Conservation (phyloP, 2,113 vertebrate species). For the Neodontobutis hainanensis region DNA sequence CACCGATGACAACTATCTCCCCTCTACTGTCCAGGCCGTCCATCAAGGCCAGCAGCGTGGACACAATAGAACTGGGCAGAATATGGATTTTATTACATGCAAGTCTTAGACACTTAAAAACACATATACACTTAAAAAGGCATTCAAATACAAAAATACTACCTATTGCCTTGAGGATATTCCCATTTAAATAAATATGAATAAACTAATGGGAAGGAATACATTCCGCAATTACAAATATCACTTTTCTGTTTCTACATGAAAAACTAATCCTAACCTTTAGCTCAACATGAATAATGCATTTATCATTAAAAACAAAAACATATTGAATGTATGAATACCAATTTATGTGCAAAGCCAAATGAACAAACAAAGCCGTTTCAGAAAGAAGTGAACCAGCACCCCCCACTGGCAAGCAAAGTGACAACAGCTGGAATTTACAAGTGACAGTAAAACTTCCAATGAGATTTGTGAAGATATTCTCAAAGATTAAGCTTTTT, state of each 20-base stretch:
- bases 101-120: neutral
- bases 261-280: slow-evolving; percentile 2
- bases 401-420: slow-evolving; percentile 30
- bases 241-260: neutral
- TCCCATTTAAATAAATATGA: neutral
- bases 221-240: neutral
- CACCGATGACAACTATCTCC: slow-evolving; percentile 99
- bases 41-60: slow-evolving; percentile 97
- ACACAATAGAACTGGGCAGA: slow-evolving; percentile 91
- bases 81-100: neutral
- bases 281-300: neutral
- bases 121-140: neutral
- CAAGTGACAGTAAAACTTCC: neutral
- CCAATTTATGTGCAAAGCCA: slow-evolving; percentile 2
- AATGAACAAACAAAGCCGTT: neutral
- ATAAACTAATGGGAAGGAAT: neutral
- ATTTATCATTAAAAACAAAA: neutral
- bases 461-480: no score
- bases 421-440: neutral
- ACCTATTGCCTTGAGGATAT: neutral
- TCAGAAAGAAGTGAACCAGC: slow-evolving; percentile 13
- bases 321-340: neutral
- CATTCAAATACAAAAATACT: neutral
- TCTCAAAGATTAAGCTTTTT: no score
- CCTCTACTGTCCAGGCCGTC: slow-evolving; percentile 98